Base-by-base conservation (phyloP, 2,888 invertebrate genomes). In the Leuctra nigra region DNA sequence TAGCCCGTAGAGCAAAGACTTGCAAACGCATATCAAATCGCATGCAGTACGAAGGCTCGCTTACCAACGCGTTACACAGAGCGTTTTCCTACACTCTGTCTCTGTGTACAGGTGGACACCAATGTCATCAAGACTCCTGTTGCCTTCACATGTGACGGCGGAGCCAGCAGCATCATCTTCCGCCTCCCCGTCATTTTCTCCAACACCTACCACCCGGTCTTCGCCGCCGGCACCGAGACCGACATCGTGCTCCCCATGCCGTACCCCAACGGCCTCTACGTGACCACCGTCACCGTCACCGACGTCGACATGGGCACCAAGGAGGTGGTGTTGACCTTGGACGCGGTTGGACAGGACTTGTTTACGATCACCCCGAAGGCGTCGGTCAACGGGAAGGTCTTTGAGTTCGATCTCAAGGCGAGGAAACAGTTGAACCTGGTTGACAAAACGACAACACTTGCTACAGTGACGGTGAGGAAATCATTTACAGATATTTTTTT, bases 301-400 rank as follows among this genome's bases (percentile, higher is more conserved):
- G 80, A 80, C 64, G 70, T 77, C 22, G 80, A 80, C 65, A 72
- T 80, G 11, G 76, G 78, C 1, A 80, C 76, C 46, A 62, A 59
- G 11, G 14, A 59, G 2, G 55, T 71, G 11, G 61, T 33, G 3
- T 69, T 68, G 57, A 53, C 57, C 14, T 2, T 39, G 39, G 39
- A 39, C 18, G 39, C 39, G 4, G 39, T n/a, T 7, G n/a, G 39
- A 4, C 4, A 39, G 16, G 39, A 18, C 1, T 16, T n/a, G 2
- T 39, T 39, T 20, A 4, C 6, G 39, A 2, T 39, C 14, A 14
- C 1, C 14, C 39, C 39, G 18, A 16, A 4, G 2, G 16, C 4
- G 18, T n/a, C n/a, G n/a, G 18, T 39, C 2, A 14, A 4, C 13
- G 39, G 39, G 18, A 39, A 39, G 18, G 39, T 39, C 18, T 39